phyloP scores from a whole-genome alignment of 1,140 invertebrate genomes.

The Samia ricini region DNA sequence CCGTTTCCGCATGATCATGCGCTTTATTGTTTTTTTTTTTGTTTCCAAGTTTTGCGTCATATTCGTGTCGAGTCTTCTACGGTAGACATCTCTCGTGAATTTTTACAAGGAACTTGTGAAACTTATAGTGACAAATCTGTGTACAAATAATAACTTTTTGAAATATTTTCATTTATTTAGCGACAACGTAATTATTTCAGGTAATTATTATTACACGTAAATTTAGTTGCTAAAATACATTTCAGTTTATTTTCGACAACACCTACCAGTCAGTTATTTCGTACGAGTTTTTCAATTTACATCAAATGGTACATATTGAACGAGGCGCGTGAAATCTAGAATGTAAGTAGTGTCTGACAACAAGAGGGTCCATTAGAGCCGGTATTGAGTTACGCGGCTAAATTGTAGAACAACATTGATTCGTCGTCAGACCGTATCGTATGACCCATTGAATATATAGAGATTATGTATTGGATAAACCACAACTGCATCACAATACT shows the following conservation, averaged over 20 bases:
- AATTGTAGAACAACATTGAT: slow-evolving; percentile 69
- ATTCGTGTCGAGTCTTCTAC: not conserved
- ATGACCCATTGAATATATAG: slow-evolving; percentile 28
- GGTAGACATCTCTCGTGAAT: not conserved
- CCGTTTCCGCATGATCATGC: not conserved
- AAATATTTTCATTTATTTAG: too few relatives aligned
- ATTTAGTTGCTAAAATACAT: not conserved
- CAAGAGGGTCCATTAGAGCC: slow-evolving; percentile 55
- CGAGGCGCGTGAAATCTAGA: slow-evolving; percentile 5
- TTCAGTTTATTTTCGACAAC: not conserved
- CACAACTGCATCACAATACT: not conserved
- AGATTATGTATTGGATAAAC: not conserved
- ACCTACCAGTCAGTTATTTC: not conserved
- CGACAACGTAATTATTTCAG: too few relatives aligned
- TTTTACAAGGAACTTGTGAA: not conserved
- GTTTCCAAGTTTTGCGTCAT: not conserved
- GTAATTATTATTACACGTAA: too few relatives aligned
- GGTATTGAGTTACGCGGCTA: slow-evolving; percentile 61
- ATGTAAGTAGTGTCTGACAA: slow-evolving; percentile 11
- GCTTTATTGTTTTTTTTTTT: not conserved
- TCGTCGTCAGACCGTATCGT: slow-evolving; percentile 49
- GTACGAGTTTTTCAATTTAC: not conserved
- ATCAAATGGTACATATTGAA: not conserved
- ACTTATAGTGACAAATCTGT: too few relatives aligned
- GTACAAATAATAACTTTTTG: too few relatives aligned